Conservation (phyloP, 1,140 invertebrate genomes). For the Polypedilum vanderplanki region DNA sequence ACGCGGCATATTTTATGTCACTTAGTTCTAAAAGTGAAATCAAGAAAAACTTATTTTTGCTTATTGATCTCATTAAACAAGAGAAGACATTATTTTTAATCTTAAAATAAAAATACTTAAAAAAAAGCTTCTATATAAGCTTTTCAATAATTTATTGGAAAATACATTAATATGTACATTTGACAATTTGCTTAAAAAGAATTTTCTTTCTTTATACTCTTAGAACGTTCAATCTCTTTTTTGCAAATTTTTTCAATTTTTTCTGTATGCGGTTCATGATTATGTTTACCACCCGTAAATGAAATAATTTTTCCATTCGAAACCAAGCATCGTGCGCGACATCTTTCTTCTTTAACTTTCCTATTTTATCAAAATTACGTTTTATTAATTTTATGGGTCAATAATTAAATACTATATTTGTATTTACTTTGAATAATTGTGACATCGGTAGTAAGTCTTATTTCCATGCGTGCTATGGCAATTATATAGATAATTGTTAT, state of each 20-base stretch:
- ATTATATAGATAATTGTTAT: conserved; percentile 42
- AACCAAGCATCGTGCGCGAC: conserved; percentile 42
- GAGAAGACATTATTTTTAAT: background rate
- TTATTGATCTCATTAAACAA: background rate
- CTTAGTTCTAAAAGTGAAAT: conserved; percentile 8
- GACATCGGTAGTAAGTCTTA: conserved; percentile 43
- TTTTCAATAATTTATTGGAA: too few species aligned
- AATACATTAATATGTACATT: too few species aligned
- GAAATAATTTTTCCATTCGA: conserved; percentile 39
- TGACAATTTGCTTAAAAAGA: too few species aligned
- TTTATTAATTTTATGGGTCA: background rate
- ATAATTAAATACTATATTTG: conserved; percentile 31
- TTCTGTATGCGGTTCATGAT: conserved; percentile 43
- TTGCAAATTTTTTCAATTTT: conserved; percentile 41
- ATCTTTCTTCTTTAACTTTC: conserved; percentile 35
- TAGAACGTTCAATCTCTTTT: conserved; percentile 31
- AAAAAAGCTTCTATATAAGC: too few species aligned
- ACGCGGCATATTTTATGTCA: background rate
- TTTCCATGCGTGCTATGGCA: conserved; percentile 42
- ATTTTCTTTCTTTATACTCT: background rate
- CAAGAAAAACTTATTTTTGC: too few species aligned
- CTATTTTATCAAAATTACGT: background rate
- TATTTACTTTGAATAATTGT: conserved; percentile 43
- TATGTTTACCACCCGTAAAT: conserved; percentile 40
- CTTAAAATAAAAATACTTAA: background rate